Conservation (phyloP, 2,113 vertebrate genomes). For the Isichthys henryi region DNA sequence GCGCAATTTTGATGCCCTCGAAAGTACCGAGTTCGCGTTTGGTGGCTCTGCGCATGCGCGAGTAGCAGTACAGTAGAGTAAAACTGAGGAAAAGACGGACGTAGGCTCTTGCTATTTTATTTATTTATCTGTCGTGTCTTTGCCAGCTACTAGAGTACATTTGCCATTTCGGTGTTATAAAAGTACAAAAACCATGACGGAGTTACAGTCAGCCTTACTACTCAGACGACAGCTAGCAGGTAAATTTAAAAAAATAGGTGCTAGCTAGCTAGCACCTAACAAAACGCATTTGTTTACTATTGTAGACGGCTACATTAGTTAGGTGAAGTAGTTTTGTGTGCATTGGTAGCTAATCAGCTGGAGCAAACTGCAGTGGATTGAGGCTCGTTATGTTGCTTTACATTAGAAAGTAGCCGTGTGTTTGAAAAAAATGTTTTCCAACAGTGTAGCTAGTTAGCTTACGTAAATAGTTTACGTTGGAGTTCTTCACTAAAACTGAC, state of each 20-base stretch:
- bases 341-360: neutral
- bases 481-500: neutral
- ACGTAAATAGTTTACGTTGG: slow-evolving; percentile 4
- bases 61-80: neutral
- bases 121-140: slow-evolving; percentile 17
- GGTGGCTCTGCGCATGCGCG: slow-evolving; percentile 7
- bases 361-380: neutral
- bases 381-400: neutral
- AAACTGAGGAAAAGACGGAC: slow-evolving; percentile 12
- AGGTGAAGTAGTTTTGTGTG: neutral
- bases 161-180: slow-evolving; percentile 15
- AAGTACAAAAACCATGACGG: slow-evolving; percentile 69
- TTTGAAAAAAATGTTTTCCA: neutral
- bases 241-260: slow-evolving; percentile 49
- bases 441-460: slow-evolving; percentile 4
- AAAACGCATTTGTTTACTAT: slow-evolving; percentile 7
- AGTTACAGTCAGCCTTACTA: slow-evolving; percentile 90
- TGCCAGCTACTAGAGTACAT: neutral
- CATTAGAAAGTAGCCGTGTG: neutral
- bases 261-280: neutral
- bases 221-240: slow-evolving; percentile 95
- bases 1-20: neutral
- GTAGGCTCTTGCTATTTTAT: slow-evolving; percentile 4
- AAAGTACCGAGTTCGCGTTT: neutral
- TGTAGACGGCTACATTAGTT: neutral